Conservation (phyloP, 2,888 invertebrate species). For the Hermaeophaga mercurialis region DNA sequence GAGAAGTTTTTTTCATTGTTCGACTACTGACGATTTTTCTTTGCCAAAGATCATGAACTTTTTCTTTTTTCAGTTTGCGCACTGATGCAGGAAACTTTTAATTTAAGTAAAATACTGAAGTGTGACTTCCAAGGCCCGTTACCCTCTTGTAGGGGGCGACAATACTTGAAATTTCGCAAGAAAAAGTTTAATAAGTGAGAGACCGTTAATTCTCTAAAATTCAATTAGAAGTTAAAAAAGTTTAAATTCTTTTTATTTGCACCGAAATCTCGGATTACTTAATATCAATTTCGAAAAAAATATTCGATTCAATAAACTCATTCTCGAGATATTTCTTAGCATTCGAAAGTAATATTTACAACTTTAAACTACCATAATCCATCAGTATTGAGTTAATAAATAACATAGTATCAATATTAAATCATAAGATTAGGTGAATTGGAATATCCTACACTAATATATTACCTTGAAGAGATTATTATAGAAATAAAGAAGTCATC, state of each 20-base stretch:
- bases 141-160: constrained; percentile 17
- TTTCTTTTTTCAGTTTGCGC: constrained; percentile 20
- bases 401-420: too few species aligned
- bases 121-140: constrained; percentile 11
- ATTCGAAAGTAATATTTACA: too few species aligned
- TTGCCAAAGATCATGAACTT: constrained; percentile 22
- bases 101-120: constrained; percentile 22
- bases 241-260: constrained; percentile 28
- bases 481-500: too few species aligned
- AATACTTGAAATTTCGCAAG: constrained; percentile 24
- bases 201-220: constrained; percentile 33
- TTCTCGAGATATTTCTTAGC: too few species aligned
- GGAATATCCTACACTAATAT: too few species aligned
- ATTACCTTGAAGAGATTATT: too few species aligned
- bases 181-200: constrained; percentile 34
- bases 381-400: too few species aligned
- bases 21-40: constrained; percentile 13
- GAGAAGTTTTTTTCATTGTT: constrained; percentile 20
- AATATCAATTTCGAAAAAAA: constrained; percentile 25
- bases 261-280: constrained; percentile 19
- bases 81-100: constrained; percentile 21
- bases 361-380: too few species aligned
- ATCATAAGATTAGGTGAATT: too few species aligned
- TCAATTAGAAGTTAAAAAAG: constrained; percentile 32
- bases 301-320: constrained; percentile 1